A percentile compares a stretch with the other conserved stretches of the same genome.
These are phyloP conservation scores for Tolmerus cingulatus DNA, from an alignment of 2,888 invertebrate genomes.

Conservation along the genomic window DNA sequence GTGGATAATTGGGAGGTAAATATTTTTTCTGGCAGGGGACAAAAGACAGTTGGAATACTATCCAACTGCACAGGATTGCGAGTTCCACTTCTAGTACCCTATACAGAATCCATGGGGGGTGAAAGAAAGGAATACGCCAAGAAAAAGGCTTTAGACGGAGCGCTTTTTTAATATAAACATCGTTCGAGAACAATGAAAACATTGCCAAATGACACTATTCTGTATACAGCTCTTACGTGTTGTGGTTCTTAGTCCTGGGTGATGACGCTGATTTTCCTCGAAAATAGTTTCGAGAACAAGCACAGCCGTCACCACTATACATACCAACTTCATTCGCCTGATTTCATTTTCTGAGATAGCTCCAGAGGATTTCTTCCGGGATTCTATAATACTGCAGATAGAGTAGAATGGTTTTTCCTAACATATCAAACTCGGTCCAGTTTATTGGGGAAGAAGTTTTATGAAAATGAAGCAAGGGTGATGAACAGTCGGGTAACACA, in stretches of 20 bases:
- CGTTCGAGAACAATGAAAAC: not conserved
- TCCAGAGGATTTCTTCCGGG: not conserved
- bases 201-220: slow-evolving; percentile 7
- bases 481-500: not conserved
- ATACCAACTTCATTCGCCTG: not conserved
- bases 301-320: not conserved
- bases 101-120: not conserved
- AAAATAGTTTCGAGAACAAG: slow-evolving; percentile 17
- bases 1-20: slow-evolving; percentile 42
- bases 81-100: not conserved
- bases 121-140: not conserved
- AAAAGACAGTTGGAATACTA: slow-evolving; percentile 2
- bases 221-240: not conserved
- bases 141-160: not conserved
- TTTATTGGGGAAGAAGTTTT: not conserved
- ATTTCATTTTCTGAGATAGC: not conserved
- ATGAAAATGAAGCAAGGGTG: not conserved
- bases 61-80: not conserved
- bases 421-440: not conserved
- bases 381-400: not conserved
- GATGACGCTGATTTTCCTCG: not conserved
- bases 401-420: not conserved
- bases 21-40: slow-evolving; percentile 15
- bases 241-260: not conserved
- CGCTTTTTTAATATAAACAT: not conserved